A percentile compares a stretch with the other conserved stretches of the same genome.
These are phyloP conservation scores for Muschampia plurimacula DNA, from an alignment of 2,888 invertebrate genomes.

Conservation along the genomic window DNA sequence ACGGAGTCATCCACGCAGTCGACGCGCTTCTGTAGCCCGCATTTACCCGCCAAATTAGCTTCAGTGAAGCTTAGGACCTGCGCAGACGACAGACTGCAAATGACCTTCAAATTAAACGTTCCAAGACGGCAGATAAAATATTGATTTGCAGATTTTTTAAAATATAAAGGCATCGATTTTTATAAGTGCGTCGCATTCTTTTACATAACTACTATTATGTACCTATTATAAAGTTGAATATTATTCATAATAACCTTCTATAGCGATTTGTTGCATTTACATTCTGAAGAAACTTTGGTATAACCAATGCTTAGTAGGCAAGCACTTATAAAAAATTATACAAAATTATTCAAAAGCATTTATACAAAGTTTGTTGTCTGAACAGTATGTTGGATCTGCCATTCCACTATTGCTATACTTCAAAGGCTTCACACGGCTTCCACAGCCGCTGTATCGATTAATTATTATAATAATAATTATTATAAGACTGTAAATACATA, in stretches of 20 bases:
- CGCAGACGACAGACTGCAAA: slow-evolving; percentile 19
- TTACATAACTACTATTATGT: too few species aligned
- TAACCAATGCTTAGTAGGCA: not conserved
- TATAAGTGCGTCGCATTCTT: too few species aligned
- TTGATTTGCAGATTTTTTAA: not conserved
- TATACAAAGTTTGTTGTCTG: slow-evolving; percentile 27
- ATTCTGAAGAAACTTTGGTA: not conserved
- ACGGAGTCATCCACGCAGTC: slow-evolving; percentile 94
- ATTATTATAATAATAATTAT: slow-evolving; percentile 41
- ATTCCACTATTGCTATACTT: slow-evolving; percentile 24
- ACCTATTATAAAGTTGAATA: not conserved
- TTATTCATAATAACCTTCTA: too few species aligned
- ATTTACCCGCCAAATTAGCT: slow-evolving; percentile 62
- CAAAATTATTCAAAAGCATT: not conserved
- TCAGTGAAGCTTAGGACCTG: slow-evolving; percentile 66
- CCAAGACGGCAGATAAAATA: not conserved
- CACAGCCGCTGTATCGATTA: slow-evolving; percentile 40
- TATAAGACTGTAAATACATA: slow-evolving; percentile 83
- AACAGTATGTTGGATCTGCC: slow-evolving; percentile 1
- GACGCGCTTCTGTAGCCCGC: slow-evolving; percentile 82
- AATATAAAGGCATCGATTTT: not conserved
- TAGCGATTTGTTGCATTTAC: not conserved
- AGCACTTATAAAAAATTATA: not conserved
- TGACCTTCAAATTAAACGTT: slow-evolving; percentile 15
- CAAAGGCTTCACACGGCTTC: slow-evolving; percentile 10